phyloP scores from a whole-genome alignment of 2,888 invertebrate genomes.

The Ligdia adustata region DNA sequence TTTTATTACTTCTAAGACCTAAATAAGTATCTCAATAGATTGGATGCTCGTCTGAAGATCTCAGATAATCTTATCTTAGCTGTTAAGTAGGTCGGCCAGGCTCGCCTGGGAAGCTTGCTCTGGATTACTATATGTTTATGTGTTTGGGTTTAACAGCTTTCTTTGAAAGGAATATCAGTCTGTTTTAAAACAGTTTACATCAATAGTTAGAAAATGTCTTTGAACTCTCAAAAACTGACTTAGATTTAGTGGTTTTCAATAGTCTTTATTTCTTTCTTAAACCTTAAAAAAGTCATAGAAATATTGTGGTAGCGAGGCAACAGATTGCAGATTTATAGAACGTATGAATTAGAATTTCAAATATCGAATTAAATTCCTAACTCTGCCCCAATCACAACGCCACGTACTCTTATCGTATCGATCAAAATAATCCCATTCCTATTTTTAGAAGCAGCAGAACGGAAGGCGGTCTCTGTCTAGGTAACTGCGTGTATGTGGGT shows the following conservation, averaged over 20 bases:
- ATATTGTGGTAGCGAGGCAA: too few species aligned
- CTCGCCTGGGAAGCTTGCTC: slow-evolving; percentile 11
- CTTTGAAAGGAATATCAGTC: background rate
- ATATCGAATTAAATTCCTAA: too few species aligned
- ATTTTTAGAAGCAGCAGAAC: slow-evolving; percentile 1
- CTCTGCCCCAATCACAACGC: too few species aligned
- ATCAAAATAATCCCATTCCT: slow-evolving; percentile 11
- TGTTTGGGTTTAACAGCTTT: slow-evolving; percentile 1
- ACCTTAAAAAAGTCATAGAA: too few species aligned
- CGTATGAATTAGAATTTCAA: too few species aligned
- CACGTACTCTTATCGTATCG: background rate
- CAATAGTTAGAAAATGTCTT: too few species aligned
- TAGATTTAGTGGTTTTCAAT: too few species aligned
- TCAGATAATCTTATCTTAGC: slow-evolving; percentile 21
- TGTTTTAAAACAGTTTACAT: too few species aligned
- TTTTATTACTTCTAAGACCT: too few species aligned
- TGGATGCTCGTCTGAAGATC: slow-evolving; percentile 15
- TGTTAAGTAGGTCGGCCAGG: slow-evolving; percentile 15
- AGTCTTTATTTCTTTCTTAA: too few species aligned
- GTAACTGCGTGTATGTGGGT: slow-evolving; percentile 4
- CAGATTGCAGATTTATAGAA: too few species aligned
- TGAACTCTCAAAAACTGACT: too few species aligned
- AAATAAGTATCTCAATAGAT: slow-evolving; percentile 15
- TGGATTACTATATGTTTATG: slow-evolving; percentile 3
- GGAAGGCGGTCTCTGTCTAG: slow-evolving; percentile 10